Evolutionary conservation across 2,888 invertebrate genomes (phyloP).

Genomic region (Melinopterus prodromus): DNA sequence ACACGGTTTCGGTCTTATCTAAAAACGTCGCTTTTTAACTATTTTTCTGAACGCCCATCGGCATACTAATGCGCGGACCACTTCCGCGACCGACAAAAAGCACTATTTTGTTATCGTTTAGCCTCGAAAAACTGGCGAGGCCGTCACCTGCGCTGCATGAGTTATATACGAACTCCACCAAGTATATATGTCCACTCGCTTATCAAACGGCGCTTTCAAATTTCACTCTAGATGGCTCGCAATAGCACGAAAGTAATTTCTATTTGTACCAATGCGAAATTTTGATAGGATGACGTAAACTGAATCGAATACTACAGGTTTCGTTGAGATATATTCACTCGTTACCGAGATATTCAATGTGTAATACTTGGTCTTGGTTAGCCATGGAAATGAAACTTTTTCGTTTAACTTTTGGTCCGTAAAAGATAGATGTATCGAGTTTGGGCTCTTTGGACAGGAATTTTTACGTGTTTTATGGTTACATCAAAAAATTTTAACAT

Average conservation of each 20-base stretch:
- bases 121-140: not conserved
- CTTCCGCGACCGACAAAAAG: constrained; percentile 18
- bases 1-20: constrained; percentile 47
- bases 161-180: not conserved
- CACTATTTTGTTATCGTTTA: constrained; percentile 4
- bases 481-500: not conserved
- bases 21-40: constrained; percentile 40
- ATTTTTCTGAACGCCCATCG: constrained; percentile 38
- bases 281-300: not conserved
- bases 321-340: not conserved
- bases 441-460: not conserved
- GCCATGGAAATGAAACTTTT: not conserved
- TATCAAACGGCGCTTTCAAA: not conserved
- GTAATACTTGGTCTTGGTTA: not conserved
- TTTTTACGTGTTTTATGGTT: not conserved
- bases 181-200: not conserved
- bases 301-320: not conserved
- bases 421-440: not conserved
- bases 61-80: constrained; percentile 37
- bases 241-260: not conserved
- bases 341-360: not conserved
- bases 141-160: constrained; percentile 4
- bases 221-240: not conserved
- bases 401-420: not conserved
- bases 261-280: not conserved